Base-by-base conservation (phyloP, 2,797 vertebrate genomes). In the Forpus xanthops region DNA sequence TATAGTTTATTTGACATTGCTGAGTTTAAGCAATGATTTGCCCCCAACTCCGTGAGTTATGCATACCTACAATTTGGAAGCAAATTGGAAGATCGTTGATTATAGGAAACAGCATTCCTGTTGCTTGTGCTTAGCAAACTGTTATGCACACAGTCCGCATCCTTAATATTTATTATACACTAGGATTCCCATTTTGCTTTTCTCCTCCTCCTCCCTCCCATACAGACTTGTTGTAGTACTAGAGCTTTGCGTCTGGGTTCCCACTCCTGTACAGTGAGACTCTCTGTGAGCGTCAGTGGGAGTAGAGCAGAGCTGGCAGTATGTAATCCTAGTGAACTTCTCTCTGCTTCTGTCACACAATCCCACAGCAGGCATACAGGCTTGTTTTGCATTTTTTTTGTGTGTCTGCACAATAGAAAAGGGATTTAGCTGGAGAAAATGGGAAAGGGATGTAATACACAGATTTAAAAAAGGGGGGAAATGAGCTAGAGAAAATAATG, bases 11-110 rank as follows among this genome's bases (percentile, higher is more conserved):
- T 94, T 81, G 82, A 83, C 47, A n/a, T 71, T 53, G 25, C 53
- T 58, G 79, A 77, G 35, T 73, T 96, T 81, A 95, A 92, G 79
- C 42, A 70, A 5, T 87, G 55, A 75, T 93, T 95, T 94, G 62
- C 83, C 71, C 73, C 76, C 49, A 52, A 10, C 52, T 84, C 65
- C 5, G 15, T 44, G 50, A 73, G 68, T 87, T 75, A 87, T 10
- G 19, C 15, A 80, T 58, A 81, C 93, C 68, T 87, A 21, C 58
- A 85, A 87, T 89, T 92, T 87, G 20, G 19, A 85, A 77, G 44
- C 21, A 85, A 10, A 86, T 31, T 83, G 68, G 85, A 81, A 87
- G 37, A 60, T 25, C 4, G 7, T 58, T 89, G 70, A 84, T 89
- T 82, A 31, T 56, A 78, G 31, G 31, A 91, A 35, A 23, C 25